phyloP scores from a whole-genome alignment of 1,140 invertebrate species.

The Oscheius sp. region DNA sequence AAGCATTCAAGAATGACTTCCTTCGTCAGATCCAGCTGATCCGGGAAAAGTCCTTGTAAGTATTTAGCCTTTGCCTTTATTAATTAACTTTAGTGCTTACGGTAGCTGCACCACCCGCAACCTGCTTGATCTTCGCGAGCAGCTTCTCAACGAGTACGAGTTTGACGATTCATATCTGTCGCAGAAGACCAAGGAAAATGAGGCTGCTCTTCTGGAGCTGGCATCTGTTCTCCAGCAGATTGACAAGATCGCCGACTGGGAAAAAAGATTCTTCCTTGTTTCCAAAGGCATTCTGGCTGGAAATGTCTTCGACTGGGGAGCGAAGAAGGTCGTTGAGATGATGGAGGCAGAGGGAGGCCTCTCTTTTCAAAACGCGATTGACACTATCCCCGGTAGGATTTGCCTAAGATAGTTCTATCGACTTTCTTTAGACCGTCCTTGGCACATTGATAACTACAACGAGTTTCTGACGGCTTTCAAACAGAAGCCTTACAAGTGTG shows the following conservation, averaged over 20 bases:
- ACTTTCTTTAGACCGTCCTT: slow-evolving; percentile 74
- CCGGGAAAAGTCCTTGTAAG: slow-evolving; percentile 77
- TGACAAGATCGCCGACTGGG: slow-evolving; percentile 61
- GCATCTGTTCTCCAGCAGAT: slow-evolving; percentile 65
- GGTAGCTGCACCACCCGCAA: slow-evolving; percentile 81
- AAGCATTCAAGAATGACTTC: slow-evolving; percentile 80
- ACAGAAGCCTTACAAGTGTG: slow-evolving; percentile 74
- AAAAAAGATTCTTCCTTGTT: slow-evolving; percentile 67
- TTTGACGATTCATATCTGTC: slow-evolving; percentile 87
- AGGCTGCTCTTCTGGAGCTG: slow-evolving; percentile 68
- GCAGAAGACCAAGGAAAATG: slow-evolving; percentile 73
- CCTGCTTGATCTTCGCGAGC: slow-evolving; percentile 85
- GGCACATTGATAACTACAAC: slow-evolving; percentile 83
- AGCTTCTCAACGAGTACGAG: slow-evolving; percentile 80
- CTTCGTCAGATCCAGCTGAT: slow-evolving; percentile 70
- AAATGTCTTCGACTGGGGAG: slow-evolving; percentile 97
- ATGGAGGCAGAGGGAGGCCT: slow-evolving; percentile 68
- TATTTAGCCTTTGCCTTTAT: slow-evolving; percentile 38
- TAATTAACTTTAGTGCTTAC: slow-evolving; percentile 70
- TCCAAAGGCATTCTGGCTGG: slow-evolving; percentile 71
- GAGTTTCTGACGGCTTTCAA: slow-evolving; percentile 75
- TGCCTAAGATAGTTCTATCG: background rate
- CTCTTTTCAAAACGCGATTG: slow-evolving; percentile 73
- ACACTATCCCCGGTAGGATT: slow-evolving; percentile 70
- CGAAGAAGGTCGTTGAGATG: slow-evolving; percentile 78